These are phyloP conservation scores for Dermochelys coriacea DNA, from an alignment of 2,797 vertebrate species.

Conservation along the genomic window DNA sequence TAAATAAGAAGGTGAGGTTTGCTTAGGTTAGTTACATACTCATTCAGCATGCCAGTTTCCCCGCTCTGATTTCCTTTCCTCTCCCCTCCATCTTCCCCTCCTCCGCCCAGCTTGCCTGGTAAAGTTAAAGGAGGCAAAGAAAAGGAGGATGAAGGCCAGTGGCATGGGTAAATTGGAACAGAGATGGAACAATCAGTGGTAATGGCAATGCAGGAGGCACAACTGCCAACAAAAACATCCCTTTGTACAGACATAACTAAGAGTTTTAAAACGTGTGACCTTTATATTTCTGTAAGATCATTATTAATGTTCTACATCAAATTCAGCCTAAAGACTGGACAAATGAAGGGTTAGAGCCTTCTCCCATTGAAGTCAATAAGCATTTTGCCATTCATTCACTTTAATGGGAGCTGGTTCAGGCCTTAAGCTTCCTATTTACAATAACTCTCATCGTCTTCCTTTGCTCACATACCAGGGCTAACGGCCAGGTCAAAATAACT, in stretches of 20 bases:
- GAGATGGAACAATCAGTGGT: not conserved
- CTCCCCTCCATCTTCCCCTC: not conserved
- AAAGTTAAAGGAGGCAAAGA: not conserved
- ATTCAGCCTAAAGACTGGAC: not conserved
- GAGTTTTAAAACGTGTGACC: not conserved
- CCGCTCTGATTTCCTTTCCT: not conserved
- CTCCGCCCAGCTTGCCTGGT: not conserved
- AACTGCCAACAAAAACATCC: not conserved
- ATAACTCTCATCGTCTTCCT: not conserved
- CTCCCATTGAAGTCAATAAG: not conserved
- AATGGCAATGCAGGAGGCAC: not conserved
- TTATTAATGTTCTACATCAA: not conserved
- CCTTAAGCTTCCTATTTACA: not conserved
- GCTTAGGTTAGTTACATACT: not conserved
- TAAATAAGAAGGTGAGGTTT: not conserved
- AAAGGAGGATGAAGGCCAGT: rapidly evolving
- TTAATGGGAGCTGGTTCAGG: not conserved
- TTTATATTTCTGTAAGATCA: slow-evolving; percentile 35
- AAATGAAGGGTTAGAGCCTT: not conserved
- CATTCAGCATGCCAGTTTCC: not conserved
- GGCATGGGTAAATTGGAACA: not conserved
- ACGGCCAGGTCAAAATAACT: slow-evolving; percentile 69
- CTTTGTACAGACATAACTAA: not conserved
- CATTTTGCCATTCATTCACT: rapidly evolving
- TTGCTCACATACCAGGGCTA: slow-evolving; percentile 54